phyloP scores from a whole-genome alignment of 2,797 vertebrate genomes.

The Pantherophis alleghaniensis region DNA sequence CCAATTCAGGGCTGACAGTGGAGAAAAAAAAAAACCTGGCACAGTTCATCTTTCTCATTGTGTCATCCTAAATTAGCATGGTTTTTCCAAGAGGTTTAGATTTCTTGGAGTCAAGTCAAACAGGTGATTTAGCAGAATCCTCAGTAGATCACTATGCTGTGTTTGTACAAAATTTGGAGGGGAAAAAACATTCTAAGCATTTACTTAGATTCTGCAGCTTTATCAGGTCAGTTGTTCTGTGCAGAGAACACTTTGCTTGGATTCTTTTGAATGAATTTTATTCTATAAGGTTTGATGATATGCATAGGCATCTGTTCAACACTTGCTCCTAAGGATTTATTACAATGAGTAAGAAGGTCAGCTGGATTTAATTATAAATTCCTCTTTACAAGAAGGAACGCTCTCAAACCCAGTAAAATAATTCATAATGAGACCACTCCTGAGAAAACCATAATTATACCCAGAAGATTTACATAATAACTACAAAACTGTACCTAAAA shows the following conservation, averaged over 20 bases:
- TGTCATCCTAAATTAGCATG: neutral
- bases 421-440: neutral
- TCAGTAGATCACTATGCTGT: neutral
- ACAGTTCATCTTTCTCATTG: neutral
- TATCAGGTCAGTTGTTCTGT: neutral
- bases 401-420: neutral
- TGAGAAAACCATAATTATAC: neutral
- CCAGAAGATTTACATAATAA: neutral
- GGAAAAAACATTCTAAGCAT: neutral
- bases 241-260: neutral
- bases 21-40: neutral
- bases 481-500: neutral
- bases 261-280: neutral
- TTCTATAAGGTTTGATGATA: neutral
- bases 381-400: neutral
- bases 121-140: neutral
- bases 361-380: neutral
- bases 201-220: neutral
- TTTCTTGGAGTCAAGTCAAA: neutral
- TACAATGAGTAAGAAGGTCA: neutral
- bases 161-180: too few relatives aligned
- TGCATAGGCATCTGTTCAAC: neutral
- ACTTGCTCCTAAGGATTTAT: neutral
- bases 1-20: neutral
- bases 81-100: neutral